phyloP scores from a whole-genome alignment of 2,797 vertebrate species.

The Chaetodon trifasciatus region DNA sequence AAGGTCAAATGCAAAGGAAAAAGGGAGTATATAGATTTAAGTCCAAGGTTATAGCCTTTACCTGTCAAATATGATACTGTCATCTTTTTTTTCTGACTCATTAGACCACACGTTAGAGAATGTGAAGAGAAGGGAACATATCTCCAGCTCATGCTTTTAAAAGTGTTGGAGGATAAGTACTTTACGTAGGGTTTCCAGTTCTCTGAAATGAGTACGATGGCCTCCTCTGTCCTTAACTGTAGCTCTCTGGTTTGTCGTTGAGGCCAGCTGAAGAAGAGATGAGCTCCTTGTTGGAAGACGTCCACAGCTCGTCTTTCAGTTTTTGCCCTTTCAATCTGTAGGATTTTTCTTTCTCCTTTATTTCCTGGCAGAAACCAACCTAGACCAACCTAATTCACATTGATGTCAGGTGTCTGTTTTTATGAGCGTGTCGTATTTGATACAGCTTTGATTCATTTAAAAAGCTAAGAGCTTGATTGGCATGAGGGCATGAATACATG shows the following conservation, averaged over 20 bases:
- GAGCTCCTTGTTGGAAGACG: neutral
- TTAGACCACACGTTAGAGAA: conserved; percentile 23
- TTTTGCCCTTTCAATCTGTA: neutral
- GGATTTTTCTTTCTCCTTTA: conserved; percentile 7
- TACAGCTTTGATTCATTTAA: neutral
- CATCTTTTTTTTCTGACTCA: conserved; percentile 31
- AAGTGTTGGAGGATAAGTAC: neutral
- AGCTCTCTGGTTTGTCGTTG: neutral
- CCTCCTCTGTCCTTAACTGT: neutral
- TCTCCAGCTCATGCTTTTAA: neutral
- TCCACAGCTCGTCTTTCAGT: conserved; percentile 12
- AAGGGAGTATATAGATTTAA: conserved; percentile 32
- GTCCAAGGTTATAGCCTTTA: conserved; percentile 28
- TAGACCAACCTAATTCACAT: neutral
- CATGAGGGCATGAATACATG: neutral
- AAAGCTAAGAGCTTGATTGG: conserved; percentile 1
- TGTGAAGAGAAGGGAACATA: conserved; percentile 13
- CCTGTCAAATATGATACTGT: conserved; percentile 25
- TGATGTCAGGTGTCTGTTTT: neutral
- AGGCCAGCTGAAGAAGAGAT: neutral
- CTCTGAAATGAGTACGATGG: neutral
- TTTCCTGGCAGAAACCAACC: neutral
- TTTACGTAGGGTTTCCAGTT: neutral
- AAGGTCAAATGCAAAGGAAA: conserved; percentile 19
- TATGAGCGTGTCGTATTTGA: conserved; percentile 8